Evolutionary conservation across 1,140 invertebrate species (phyloP).

Genomic region (Caenorhabditis tropicalis): DNA sequence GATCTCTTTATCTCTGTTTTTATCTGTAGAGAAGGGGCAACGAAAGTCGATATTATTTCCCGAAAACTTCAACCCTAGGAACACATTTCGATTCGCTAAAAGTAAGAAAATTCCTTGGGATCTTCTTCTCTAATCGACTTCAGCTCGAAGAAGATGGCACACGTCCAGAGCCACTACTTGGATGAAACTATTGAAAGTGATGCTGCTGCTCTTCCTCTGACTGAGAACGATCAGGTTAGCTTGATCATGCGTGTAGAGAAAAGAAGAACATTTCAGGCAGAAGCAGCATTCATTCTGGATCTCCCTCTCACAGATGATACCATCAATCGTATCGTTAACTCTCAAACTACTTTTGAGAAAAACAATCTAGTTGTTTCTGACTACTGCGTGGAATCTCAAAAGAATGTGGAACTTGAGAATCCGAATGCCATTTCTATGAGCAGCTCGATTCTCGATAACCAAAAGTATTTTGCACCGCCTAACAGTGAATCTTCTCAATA

Average conservation of each 20-base stretch:
- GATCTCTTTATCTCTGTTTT: background rate
- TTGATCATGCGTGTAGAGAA: background rate
- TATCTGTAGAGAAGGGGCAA: background rate
- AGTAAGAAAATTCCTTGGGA: background rate
- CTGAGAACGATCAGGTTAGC: background rate
- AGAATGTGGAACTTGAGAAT: background rate
- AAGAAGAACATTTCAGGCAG: background rate
- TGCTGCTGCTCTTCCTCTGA: background rate
- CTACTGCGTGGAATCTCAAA: background rate
- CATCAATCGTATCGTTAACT: background rate
- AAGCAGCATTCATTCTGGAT: background rate
- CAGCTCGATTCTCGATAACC: conserved; percentile 18
- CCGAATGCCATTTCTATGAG: background rate
- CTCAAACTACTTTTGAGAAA: background rate
- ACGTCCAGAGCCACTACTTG: conserved; percentile 18
- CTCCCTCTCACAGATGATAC: background rate
- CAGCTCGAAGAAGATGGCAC: background rate
- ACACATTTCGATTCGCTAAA: background rate
- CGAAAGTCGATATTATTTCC: background rate
- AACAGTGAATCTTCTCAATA: background rate
- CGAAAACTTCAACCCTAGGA: background rate
- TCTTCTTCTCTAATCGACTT: background rate
- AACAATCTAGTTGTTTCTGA: background rate
- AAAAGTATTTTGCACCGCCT: background rate
- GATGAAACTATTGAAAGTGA: background rate